Base-by-base conservation (phyloP, 2,797 vertebrate species). In the Rhinella marina region DNA sequence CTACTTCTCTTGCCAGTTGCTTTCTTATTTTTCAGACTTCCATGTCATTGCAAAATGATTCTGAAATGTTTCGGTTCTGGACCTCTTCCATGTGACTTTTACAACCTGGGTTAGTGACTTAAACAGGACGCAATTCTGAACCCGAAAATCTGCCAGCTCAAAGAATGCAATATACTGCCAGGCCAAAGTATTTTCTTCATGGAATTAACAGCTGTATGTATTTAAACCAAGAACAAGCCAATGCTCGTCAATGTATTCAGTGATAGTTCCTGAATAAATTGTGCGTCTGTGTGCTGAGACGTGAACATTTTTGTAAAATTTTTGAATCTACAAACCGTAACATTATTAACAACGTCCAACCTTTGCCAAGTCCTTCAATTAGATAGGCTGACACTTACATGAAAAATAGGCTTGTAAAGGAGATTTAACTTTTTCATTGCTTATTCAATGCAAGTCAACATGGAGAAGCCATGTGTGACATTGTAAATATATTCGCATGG, bases 11-110 rank as follows among this genome's bases (percentile, higher is more conserved):
- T 64, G 87, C 54, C 87, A 75, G 57, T 81, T 56, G 76, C 70
- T 85, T 81, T 25, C 50, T 82, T 54, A 59, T 64, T 64, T 66
- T 66, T 66, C 52, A 75, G 72, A 81, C 25, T 75, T 27, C 23
- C 19, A 62, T 64, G 16, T 81, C 59, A 86, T 86, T 68, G 78
- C 79, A 85, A 81, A 62, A 85, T 75, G 50, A 81, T 76, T 85
- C 25, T 66, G 57, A 76, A 81, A 68, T 81, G 29, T 85, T 68
- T 82, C 27, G 19, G 75, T 59, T 25, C 66, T 88, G 73, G 70
- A 64, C 1, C 10, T 6, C 10, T 21, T 80, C 41, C 68, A 62
- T 82, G 57, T 83, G 19, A 77, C 27, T 68, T 68, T 77, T 83
- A 77, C 27, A 68, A 66, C 62, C 41, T 41, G 32, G 48, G 17